Base-by-base conservation (phyloP, 2,888 invertebrate species). In the Tanypteryx hageni region DNA sequence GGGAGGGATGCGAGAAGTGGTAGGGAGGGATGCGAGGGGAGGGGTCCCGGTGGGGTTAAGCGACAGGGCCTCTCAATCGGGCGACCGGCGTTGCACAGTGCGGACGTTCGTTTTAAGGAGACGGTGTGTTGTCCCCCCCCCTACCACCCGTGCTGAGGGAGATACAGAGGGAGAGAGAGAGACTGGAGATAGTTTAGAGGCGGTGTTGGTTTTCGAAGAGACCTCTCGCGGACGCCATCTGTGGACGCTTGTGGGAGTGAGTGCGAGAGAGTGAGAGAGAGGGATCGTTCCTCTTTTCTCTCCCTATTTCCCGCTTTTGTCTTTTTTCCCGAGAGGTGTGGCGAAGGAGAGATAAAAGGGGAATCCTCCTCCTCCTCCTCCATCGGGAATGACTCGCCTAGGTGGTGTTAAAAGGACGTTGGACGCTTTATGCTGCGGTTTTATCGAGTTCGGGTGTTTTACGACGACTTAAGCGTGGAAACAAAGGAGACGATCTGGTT, bases 211-310 rank as follows among this genome's bases (percentile, higher is more conserved):
- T 64, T 64, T 64, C 64, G 13, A 11, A 64, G 16, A 16, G n/a
- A 18, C 10, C 64, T 16, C 18, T 64, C 61, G 86, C 92, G n/a
- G 92, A 76, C 92, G 83, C 92, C 92, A 93, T 92, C 93, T 93
- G 92, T 93, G 92, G 92, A 93, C 92, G 92, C 91, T 83, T 81
- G 57, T 76, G 85, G 81, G 86, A 84, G 64, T 83, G 57, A 92
- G 58, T 31, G 61, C 76, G 18, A 83, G 91, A 83, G 68, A 76
- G 31, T 58, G 27, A 82, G 81, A 56, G 92, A 58, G 59, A n/a
- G 31, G 84, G 18, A 10, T 7, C 56, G n/a, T 9, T 18, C n/a
- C 22, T 7, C 22, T 9, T 81, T n/a, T 27, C 22, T n/a, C 0
- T 22, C 8, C 10, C 68, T 82, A 31, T 31, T 82, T 16, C 27